These are phyloP conservation scores for Tyrophagus putrescentiae DNA, from an alignment of 1,140 invertebrate species.

Conservation along the genomic window DNA sequence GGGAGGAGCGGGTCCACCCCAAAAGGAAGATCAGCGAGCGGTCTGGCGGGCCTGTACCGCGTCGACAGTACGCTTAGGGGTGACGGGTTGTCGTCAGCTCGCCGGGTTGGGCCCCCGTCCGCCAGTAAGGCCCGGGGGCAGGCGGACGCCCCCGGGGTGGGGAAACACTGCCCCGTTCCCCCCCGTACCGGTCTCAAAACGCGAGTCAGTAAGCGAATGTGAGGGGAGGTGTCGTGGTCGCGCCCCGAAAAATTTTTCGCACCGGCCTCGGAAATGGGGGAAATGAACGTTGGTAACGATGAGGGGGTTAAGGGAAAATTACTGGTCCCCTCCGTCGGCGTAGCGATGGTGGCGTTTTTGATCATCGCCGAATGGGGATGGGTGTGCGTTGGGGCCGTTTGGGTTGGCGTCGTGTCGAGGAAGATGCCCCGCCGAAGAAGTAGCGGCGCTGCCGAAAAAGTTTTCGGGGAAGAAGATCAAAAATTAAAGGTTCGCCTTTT, in stretches of 20 bases:
- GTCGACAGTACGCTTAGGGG: constrained; percentile 69
- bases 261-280: constrained; percentile 60
- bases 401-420: constrained; percentile 96
- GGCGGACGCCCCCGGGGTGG: constrained; percentile 63
- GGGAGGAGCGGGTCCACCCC: constrained; percentile 60
- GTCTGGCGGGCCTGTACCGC: constrained; percentile 25
- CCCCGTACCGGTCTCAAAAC: constrained; percentile 73
- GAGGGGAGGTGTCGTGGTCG: constrained; percentile 73
- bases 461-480: constrained; percentile 40
- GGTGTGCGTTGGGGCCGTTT: constrained; percentile 95
- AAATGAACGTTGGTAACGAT: background rate
- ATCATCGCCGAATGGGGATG: constrained; percentile 98
- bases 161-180: constrained; percentile 88
- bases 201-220: constrained; percentile 63
- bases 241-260: constrained; percentile 85
- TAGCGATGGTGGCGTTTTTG: constrained; percentile 88
- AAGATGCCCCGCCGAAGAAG: constrained; percentile 85
- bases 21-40: constrained; percentile 46
- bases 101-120: constrained; percentile 85
- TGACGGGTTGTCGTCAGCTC: constrained; percentile 80
- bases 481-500: constrained; percentile 14
- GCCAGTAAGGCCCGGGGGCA: constrained; percentile 94
- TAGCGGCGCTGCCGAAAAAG: constrained; percentile 94
- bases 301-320: background rate
- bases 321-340: constrained; percentile 58